Evolutionary conservation across 35 echinoderm and acorn worm genomes (phyloP), one percentile per base, ranked within the genome.

Genomic region (Lytechinus pictus): DNA sequence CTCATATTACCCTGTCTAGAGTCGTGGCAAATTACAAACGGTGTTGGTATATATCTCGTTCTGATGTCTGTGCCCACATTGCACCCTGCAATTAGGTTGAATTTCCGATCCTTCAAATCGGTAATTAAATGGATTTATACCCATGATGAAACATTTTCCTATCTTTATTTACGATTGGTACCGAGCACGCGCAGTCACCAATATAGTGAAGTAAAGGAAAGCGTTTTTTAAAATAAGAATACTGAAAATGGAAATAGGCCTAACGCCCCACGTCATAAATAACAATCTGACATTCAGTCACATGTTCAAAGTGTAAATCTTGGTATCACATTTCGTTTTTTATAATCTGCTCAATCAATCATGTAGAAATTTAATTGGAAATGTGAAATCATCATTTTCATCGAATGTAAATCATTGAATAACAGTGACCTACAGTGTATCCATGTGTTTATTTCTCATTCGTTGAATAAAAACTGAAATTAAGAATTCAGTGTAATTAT

Each of bases 61-160:
- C n/a, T 16, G 66, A 1, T 79, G 66, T 79, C 66, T 79, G 19
- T 24, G 4, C 21, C 16, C 66, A 79, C 66, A 79, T 79, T 79
- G 66, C 66, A 79, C 19, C 1, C 19, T 19, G 66, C 21, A 79
- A 79, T 79, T 79, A 79, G 66, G n/a, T 16, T 79, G 19, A 24
- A 79, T 79, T 79, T 79, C 66, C 66, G 66, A 79, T 24, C 66
- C 19, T 24, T 79, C 16, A n/a, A 79, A 79, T 79, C 66, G 16
- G 66, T 79, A n/a, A 79, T 79, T 79, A 79, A n/a, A 79, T 79
- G 66, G 66, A 79, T 79, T 79, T 79, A 79, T 79, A 79, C 66
- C 66, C 16, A 24, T 79, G 33, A 44, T 44, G 16, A 24, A 79
- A 24, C 19, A n/a, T n/a, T 79, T 79, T 79, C 6, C 66, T 24